A percentile compares a stretch with the other conserved stretches of the same genome.
phyloP scores from a whole-genome alignment of 2,888 invertebrate genomes.

The Diaprepes abbreviatus region DNA sequence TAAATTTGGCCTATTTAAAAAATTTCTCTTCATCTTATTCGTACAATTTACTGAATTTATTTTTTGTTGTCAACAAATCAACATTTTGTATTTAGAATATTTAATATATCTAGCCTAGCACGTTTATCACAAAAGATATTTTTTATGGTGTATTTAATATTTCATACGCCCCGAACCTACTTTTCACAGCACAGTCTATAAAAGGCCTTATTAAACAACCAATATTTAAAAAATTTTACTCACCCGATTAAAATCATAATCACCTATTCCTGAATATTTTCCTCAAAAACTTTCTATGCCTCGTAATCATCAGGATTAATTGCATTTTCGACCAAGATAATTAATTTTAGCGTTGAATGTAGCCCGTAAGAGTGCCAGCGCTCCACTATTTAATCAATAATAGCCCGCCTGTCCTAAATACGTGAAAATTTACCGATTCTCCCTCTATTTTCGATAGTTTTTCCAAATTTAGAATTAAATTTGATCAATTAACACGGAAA shows the following conservation, averaged over 20 bases:
- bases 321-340: conserved; percentile 61
- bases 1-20: no score
- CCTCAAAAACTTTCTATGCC: conserved; percentile 61
- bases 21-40: no score
- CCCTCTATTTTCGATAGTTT: conserved; percentile 9
- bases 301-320: conserved; percentile 59
- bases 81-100: no score
- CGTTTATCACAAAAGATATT: no score
- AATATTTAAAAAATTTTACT: conserved; percentile 37
- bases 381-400: conserved; percentile 50
- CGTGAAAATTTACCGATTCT: conserved; percentile 29
- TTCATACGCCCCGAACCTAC: conserved; percentile 21
- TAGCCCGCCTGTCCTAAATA: conserved; percentile 48
- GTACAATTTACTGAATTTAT: no score
- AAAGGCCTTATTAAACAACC: background rate
- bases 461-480: conserved; percentile 34
- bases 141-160: conserved; percentile 2
- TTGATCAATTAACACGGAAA: conserved; percentile 44
- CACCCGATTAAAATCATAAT: conserved; percentile 64
- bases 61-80: no score
- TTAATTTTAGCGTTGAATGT: conserved; percentile 54
- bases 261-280: conserved; percentile 64
- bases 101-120: no score
- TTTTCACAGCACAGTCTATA: background rate
- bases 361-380: conserved; percentile 47